Base-by-base conservation (phyloP, 2,797 vertebrate species). In the Anisognathus igniventris region DNA sequence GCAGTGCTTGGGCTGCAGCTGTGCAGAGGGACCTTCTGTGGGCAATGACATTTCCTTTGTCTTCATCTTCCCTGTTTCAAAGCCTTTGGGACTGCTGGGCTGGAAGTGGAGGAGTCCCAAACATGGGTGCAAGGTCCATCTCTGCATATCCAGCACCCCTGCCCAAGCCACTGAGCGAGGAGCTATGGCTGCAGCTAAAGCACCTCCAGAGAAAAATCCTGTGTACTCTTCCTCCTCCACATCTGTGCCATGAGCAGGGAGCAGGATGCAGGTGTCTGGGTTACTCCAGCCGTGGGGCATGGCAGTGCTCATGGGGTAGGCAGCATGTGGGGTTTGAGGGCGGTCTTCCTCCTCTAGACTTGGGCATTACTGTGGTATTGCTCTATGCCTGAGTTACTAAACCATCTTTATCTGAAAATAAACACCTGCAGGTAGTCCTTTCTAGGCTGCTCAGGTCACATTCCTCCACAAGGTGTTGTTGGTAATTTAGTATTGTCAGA, bases 381-480 rank as follows among this genome's bases (percentile, higher is more conserved):
- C 79, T 10, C 5, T 54, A 14, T 21, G 31, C 22, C 39, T 83
- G 68, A 51, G 35, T 68, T 76, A 66, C 66, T 84, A 67, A 92
- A 64, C 35, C 10, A 16, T 89, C 79, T 84, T 66, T 31, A 73
- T 92, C 67, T 91, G 89, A 78, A 95, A 88, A 81, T 27, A 60
- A 93, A 67, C 87, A 93, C 93, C 90, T 95, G 92, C 39, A 5
- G 91, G 73, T 84, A 58, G 85, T 65, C 45, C 62, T 91, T 95
- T 73, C 61, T 51, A 62, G 96, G 92, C 96, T 68, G 74, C 66
- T 96, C 81, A 61, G 96, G 96, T 96, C 97, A 91, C 97, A 94
- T 97, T 97, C 95, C 91, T 97, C 93, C 93, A 30, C 82, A 84
- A 92, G 79, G 73, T 95, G 77, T 65, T 96, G 79, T 78, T 92